phyloP scores from a whole-genome alignment of 2,888 invertebrate genomes.

The Tyria jacobaeae region DNA sequence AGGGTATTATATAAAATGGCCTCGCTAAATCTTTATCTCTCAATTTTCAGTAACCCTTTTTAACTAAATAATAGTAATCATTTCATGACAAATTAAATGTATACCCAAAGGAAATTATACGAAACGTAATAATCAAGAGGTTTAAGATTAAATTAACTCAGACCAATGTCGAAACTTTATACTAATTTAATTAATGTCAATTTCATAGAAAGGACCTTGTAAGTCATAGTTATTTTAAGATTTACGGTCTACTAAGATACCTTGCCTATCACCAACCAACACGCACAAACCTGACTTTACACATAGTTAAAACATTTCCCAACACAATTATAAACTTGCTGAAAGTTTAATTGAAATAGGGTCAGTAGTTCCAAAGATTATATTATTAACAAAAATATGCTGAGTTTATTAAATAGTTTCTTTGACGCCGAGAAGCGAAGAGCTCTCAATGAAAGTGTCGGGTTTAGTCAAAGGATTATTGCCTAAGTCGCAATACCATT shows the following conservation, averaged over 20 bases:
- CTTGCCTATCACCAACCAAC: not conserved
- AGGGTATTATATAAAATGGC: no score
- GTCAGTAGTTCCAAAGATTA: conserved; percentile 45
- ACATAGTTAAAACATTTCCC: conserved; percentile 26
- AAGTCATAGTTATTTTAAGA: no score
- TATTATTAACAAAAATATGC: conserved; percentile 45
- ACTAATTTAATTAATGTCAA: not conserved
- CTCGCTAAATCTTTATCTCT: not conserved
- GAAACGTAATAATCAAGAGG: not conserved
- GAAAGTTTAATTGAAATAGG: conserved; percentile 42
- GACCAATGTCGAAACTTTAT: no score
- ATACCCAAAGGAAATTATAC: no score
- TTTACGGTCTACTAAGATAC: not conserved
- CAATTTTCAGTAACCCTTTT: not conserved
- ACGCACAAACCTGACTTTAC: not conserved
- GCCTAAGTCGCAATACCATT: not conserved
- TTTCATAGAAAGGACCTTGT: not conserved
- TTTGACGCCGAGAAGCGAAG: conserved; percentile 8
- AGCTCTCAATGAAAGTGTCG: not conserved
- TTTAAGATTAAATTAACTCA: not conserved
- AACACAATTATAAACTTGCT: conserved; percentile 41
- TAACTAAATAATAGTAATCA: no score
- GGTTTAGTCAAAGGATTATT: not conserved
- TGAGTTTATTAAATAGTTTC: conserved; percentile 45
- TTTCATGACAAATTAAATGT: not conserved